Percentiles rank a stretch among this genome's conserved stretches.
Conservation (phyloP, 2,888 invertebrate species). For the Seira musarum region DNA sequence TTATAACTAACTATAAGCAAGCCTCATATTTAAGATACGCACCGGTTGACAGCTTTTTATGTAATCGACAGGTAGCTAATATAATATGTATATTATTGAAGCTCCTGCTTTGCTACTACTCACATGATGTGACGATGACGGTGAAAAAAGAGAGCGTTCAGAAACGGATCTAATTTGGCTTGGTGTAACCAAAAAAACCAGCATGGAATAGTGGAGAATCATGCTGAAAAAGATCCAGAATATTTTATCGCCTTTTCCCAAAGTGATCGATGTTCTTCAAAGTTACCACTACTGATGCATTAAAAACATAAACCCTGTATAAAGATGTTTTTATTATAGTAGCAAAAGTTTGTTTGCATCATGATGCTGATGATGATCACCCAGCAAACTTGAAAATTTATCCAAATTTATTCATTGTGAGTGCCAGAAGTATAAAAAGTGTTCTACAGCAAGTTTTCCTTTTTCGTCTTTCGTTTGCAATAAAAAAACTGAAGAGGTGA, state of each 20-base stretch:
- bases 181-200: neutral
- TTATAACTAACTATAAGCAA: slow-evolving; percentile 11
- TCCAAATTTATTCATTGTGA: slow-evolving; percentile 10
- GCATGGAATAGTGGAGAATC: slow-evolving; percentile 7
- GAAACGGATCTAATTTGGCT: neutral
- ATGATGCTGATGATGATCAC: neutral
- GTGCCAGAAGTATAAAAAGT: neutral
- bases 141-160: neutral
- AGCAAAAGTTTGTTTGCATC: slow-evolving; percentile 4
- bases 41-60: slow-evolving; percentile 47
- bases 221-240: slow-evolving; percentile 1
- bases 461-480: slow-evolving; percentile 5
- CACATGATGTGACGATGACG: slow-evolving; percentile 16
- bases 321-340: neutral
- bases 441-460: slow-evolving; percentile 3
- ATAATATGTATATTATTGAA: slow-evolving; percentile 6
- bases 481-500: neutral
- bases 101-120: neutral
- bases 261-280: neutral
- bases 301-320: neutral
- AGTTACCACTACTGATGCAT: neutral
- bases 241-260: slow-evolving; percentile 7
- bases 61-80: slow-evolving; percentile 48
- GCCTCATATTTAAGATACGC: slow-evolving; percentile 42
- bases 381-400: slow-evolving; percentile 7